Base-by-base conservation (phyloP, 2,113 vertebrate genomes). In the Telmatochromis brichardi region DNA sequence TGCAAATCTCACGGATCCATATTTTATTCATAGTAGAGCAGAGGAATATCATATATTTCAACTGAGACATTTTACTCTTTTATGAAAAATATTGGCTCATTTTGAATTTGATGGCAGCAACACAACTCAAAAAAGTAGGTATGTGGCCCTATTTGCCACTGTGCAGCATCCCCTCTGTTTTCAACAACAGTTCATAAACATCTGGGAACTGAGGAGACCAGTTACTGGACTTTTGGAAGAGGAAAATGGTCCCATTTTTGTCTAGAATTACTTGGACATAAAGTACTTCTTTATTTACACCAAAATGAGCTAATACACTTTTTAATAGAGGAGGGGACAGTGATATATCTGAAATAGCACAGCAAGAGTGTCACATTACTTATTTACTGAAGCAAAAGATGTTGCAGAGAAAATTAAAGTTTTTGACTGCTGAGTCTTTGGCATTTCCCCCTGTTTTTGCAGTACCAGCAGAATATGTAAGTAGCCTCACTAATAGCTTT, bases 331-430 rank as follows among this genome's bases (percentile, higher is more conserved):
- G 21, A 3, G 31, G 17, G 42, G 42, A 19, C 57, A n/a, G 3
- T 54, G 80, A 6, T 40, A 12, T 28, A 63, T 80, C 54, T 90
- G 83, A 54, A 83, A 71, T 51, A 80, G 33, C 28, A 47, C 83
- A 83, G 82, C 31, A 23, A 81, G 84, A 91, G 86, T 68, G 58
- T 89, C 89, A 87, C 37, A 87, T 92, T 78, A 63, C 37, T 88
- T 84, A 90, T 90, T 89, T 42, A 90, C 63, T 80, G 79, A 71
- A 71, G 81, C 55, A 89, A 85, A 89, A 80, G 21, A 76, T 12
- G 26, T 17, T 79, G 40, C 23, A 51, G 45, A 53, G n/a, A 80
- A 51, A 82, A 90, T 71, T 86, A 35, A 83, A 14, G 19, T 26
- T 86, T 73, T 88, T 81, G 51, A 65, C 65, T 84, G 53, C 76